phyloP scores from a whole-genome alignment of 92 coral and sea anemone genomes.

The Phenganax subtilis region DNA sequence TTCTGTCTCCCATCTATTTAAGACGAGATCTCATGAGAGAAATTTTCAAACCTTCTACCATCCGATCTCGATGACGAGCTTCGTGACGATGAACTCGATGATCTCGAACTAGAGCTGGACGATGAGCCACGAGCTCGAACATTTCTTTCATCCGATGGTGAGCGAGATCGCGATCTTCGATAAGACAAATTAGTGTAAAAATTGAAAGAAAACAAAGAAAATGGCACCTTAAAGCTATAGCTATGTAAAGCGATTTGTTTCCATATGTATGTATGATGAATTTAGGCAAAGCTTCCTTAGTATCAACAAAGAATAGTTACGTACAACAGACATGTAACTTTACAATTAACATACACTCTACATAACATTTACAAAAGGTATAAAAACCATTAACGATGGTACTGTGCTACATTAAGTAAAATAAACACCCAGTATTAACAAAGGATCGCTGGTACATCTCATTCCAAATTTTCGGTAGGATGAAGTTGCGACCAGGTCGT shows the following conservation, averaged over 20 bases:
- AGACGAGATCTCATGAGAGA: background rate
- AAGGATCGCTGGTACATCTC: no score
- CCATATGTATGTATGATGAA: no score
- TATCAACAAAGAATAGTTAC: no score
- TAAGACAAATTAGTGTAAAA: constrained; percentile 39
- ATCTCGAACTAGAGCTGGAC: constrained; percentile 57
- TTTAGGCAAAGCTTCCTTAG: no score
- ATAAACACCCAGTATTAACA: no score
- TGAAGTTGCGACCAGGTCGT: no score
- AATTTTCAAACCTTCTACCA: constrained; percentile 39
- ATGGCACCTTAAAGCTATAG: background rate
- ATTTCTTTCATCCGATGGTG: constrained; percentile 36
- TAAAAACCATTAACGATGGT: background rate
- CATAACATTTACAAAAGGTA: no score
- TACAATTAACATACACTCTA: no score
- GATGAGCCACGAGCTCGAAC: constrained; percentile 45
- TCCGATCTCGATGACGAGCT: constrained; percentile 68
- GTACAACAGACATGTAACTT: no score
- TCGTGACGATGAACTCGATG: constrained; percentile 56
- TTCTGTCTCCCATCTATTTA: background rate
- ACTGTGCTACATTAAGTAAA: background rate
- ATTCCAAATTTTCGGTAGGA: no score
- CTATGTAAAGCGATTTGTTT: no score
- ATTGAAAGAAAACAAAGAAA: constrained; percentile 3
- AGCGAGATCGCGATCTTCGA: constrained; percentile 46